Conservation (phyloP, 2,888 invertebrate genomes). For the Synanthedon andrenaeformis region DNA sequence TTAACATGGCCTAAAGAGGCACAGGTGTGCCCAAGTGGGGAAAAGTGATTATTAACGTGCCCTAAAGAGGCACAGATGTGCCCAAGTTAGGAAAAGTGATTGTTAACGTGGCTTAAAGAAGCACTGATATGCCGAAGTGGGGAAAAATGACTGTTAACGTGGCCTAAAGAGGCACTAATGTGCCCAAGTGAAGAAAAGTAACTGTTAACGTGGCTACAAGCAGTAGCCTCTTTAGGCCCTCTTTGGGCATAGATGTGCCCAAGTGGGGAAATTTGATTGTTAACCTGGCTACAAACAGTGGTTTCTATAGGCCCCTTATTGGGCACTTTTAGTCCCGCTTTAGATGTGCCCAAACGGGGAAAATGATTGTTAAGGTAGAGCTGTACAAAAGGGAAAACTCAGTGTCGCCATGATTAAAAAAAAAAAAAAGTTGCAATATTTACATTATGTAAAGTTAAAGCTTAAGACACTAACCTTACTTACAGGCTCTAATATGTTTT, state of each 20-base stretch:
- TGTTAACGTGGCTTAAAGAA: background rate
- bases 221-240: too few species aligned
- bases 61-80: slow-evolving; percentile 36
- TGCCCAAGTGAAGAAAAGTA: slow-evolving; percentile 13
- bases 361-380: slow-evolving; percentile 1
- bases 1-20: background rate
- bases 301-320: too few species aligned
- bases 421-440: too few species aligned
- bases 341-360: slow-evolving; percentile 22
- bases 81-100: slow-evolving; percentile 12
- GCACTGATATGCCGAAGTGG: too few species aligned
- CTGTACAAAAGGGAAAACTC: too few species aligned
- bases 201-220: background rate
- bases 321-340: slow-evolving; percentile 15
- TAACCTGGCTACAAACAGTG: too few species aligned
- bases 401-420: too few species aligned
- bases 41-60: background rate
- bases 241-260: too few species aligned
- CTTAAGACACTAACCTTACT: too few species aligned
- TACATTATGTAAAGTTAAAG: too few species aligned
- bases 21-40: too few species aligned
- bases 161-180: slow-evolving; percentile 40
- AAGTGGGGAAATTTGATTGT: background rate
- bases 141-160: background rate
- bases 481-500: too few species aligned